These are phyloP conservation scores for Eupelmus urozonus DNA, from an alignment of 2,888 invertebrate species.

Conservation along the genomic window DNA sequence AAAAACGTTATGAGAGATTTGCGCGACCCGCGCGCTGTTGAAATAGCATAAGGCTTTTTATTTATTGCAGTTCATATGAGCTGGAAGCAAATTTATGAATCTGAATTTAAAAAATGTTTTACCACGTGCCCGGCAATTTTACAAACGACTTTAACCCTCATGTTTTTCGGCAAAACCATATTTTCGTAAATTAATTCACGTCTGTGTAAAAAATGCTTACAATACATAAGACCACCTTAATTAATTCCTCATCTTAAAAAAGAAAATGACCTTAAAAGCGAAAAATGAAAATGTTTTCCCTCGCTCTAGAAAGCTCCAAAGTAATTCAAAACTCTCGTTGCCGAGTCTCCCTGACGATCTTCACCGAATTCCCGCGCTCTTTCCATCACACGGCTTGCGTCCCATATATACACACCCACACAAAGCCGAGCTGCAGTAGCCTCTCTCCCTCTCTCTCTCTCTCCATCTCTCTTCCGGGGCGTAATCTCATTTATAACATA, in stretches of 20 bases:
- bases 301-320: not conserved
- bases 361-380: constrained; percentile 7
- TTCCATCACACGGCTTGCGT: too few species aligned
- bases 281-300: not conserved
- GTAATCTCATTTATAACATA: constrained; percentile 46
- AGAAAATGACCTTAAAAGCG: too few species aligned
- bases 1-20: not conserved
- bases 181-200: too few species aligned
- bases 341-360: constrained; percentile 5
- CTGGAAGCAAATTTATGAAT: not conserved
- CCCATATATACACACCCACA: not conserved
- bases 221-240: too few species aligned
- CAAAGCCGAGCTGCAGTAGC: not conserved
- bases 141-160: too few species aligned
- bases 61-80: constrained; percentile 1
- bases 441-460: too few species aligned
- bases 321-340: constrained; percentile 1
- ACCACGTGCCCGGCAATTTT: too few species aligned
- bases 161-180: too few species aligned
- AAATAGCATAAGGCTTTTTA: not conserved
- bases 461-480: too few species aligned
- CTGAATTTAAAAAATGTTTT: not conserved
- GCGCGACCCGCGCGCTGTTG: not conserved
- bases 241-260: too few species aligned
- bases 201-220: too few species aligned